phyloP scores from a whole-genome alignment of 2,888 invertebrate genomes.

The Acanthosepion pharaonis region DNA sequence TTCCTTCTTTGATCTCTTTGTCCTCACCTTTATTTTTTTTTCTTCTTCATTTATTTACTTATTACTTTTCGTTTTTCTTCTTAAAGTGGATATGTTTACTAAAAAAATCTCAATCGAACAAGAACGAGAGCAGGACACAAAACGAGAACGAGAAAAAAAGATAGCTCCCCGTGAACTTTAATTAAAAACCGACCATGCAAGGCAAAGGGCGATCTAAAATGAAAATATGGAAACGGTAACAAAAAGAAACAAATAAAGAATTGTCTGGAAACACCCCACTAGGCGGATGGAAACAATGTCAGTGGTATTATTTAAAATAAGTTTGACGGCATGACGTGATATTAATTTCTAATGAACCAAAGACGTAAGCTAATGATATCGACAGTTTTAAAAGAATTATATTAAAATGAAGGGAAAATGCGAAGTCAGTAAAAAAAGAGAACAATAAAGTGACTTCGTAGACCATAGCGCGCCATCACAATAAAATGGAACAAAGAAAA shows the following conservation, averaged over 20 bases:
- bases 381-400: too few species aligned
- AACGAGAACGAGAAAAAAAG: not conserved
- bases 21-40: not conserved
- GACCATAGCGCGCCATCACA: too few species aligned
- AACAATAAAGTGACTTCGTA: too few species aligned
- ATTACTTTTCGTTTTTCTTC: not conserved
- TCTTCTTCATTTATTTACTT: too few species aligned
- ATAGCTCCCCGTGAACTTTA: not conserved
- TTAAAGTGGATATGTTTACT: not conserved
- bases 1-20: not conserved
- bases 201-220: not conserved
- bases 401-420: not conserved
- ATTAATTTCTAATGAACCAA: not conserved
- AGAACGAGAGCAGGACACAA: not conserved
- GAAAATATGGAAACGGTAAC: not conserved
- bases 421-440: too few species aligned
- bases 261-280: not conserved
- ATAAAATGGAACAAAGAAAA: not conserved
- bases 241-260: not conserved
- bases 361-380: not conserved
- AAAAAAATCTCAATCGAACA: not conserved
- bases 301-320: not conserved
- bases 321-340: not conserved
- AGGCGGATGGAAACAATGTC: not conserved
- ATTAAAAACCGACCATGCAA: conserved; percentile 2